A percentile compares a stretch with the other conserved stretches of the same genome.
Evolutionary conservation across 2,113 vertebrate species (phyloP).

Genomic region (Python bivittatus): DNA sequence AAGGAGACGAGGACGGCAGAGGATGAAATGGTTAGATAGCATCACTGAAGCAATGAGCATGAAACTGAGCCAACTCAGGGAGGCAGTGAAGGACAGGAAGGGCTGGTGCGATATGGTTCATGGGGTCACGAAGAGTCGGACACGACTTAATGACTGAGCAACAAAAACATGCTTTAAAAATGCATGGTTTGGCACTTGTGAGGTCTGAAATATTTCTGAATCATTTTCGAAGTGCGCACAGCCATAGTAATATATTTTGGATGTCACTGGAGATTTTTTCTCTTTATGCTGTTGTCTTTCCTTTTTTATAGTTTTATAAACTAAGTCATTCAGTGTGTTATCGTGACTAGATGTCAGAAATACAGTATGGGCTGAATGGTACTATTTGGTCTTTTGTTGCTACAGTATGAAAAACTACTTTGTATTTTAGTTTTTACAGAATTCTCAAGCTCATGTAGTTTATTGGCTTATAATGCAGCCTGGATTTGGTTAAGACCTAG

Average conservation of each 20-base stretch:
- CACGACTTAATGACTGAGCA: too few relatives aligned
- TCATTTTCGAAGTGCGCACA: background rate
- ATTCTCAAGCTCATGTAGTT: background rate
- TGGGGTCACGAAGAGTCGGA: too few relatives aligned
- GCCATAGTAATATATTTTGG: background rate
- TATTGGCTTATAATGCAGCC: background rate
- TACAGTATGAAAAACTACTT: background rate
- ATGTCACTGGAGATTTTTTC: background rate
- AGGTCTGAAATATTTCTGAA: background rate
- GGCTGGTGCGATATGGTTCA: too few relatives aligned
- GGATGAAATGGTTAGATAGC: too few relatives aligned
- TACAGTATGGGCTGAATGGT: background rate
- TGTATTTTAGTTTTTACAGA: background rate
- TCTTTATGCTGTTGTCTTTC: background rate
- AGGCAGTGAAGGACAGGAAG: too few relatives aligned
- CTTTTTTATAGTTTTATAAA: background rate
- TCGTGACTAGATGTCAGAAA: background rate
- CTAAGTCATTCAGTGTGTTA: background rate
- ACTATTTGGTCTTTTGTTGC: background rate
- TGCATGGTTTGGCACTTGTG: background rate
- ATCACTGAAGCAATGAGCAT: too few relatives aligned
- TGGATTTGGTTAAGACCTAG: background rate
- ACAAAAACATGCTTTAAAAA: background rate
- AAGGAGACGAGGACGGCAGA: too few relatives aligned
- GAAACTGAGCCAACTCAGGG: too few relatives aligned